phyloP scores from a whole-genome alignment of 2,888 invertebrate species.

The Luperina testacea region DNA sequence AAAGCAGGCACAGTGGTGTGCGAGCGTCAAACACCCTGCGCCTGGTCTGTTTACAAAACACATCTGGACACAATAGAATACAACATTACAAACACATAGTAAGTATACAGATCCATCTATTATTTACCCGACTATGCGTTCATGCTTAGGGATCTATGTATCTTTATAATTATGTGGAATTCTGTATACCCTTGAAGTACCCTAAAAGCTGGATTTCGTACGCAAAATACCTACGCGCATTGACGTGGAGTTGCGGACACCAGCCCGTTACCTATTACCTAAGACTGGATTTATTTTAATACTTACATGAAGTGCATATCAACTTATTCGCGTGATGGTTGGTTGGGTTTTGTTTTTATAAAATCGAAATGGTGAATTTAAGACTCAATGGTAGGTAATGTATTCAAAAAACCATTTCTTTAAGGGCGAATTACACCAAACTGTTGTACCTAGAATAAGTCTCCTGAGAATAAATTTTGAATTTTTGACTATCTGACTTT shows the following conservation, averaged over 20 bases:
- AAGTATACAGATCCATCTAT: slow-evolving; percentile 65
- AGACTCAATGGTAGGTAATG: background rate
- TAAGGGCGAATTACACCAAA: background rate
- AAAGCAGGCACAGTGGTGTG: slow-evolving; percentile 59
- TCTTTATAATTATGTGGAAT: background rate
- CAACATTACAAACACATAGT: slow-evolving; percentile 75
- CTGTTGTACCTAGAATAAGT: background rate
- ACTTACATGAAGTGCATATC: background rate
- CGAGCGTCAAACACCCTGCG: slow-evolving; percentile 75
- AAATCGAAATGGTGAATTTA: background rate
- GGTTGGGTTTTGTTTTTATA: background rate
- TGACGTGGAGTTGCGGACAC: too few relatives aligned
- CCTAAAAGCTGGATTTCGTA: too few relatives aligned
- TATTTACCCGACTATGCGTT: background rate
- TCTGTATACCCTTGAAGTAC: background rate
- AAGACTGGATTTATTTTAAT: background rate
- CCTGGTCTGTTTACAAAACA: slow-evolving; percentile 74
- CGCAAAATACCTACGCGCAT: too few relatives aligned
- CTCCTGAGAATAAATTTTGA: background rate
- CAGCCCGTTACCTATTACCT: too few relatives aligned
- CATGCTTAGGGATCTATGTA: background rate
- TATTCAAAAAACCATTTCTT: background rate
- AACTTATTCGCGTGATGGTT: background rate
- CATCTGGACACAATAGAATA: slow-evolving; percentile 43
- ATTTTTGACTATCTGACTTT: background rate